Conservation (phyloP, 2,797 vertebrate species). For the Leucoraja ocellata region DNA sequence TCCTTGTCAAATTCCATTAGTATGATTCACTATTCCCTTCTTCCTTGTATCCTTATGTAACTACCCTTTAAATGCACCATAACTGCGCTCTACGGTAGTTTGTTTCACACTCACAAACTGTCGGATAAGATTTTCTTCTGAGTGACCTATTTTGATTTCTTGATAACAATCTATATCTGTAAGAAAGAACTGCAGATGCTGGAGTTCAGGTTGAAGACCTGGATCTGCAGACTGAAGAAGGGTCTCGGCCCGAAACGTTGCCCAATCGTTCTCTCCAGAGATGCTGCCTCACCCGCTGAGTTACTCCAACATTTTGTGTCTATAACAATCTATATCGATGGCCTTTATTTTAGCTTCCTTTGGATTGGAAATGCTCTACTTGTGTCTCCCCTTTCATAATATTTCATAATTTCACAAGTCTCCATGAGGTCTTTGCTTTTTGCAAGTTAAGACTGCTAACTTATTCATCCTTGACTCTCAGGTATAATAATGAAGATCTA, state of each 20-base stretch:
- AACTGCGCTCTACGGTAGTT: background rate
- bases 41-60: background rate
- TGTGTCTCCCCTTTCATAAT: no score
- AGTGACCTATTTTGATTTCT: background rate
- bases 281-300: no score
- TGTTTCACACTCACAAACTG: background rate
- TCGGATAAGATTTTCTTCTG: background rate
- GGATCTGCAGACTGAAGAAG: no score
- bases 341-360: background rate
- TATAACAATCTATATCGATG: background rate
- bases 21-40: background rate
- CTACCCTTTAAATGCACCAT: background rate
- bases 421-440: background rate
- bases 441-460: background rate
- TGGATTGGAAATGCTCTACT: background rate
- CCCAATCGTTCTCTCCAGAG: no score
- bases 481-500: background rate
- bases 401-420: background rate
- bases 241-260: no score
- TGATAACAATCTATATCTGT: background rate
- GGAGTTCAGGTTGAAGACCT: no score
- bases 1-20: background rate
- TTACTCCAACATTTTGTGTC: no score
- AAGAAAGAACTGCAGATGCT: no score
- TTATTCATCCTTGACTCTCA: background rate